These are phyloP conservation scores for Thalassarche chlororhynchos DNA, from an alignment of 2,113 vertebrate species.

Conservation along the genomic window DNA sequence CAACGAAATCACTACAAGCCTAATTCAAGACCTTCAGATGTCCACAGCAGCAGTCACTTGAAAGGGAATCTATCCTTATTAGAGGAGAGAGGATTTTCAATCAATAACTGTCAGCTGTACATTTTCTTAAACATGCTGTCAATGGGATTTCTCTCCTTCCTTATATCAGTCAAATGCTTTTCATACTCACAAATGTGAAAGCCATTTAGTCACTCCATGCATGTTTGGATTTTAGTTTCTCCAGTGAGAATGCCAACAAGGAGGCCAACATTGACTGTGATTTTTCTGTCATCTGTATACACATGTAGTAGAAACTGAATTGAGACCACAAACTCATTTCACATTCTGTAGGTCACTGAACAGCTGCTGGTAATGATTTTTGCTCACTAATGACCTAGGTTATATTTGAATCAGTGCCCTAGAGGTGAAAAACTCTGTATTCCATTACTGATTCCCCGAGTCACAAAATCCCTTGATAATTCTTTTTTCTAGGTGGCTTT, in stretches of 20 bases:
- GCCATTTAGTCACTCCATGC: conserved; percentile 12
- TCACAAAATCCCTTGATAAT: conserved; percentile 37
- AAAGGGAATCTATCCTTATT: conserved; percentile 59
- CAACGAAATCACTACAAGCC: conserved; percentile 9
- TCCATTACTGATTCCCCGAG: conserved; percentile 55
- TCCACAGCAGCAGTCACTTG: conserved; percentile 36
- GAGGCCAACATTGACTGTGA: neutral
- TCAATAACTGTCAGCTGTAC: conserved; percentile 62
- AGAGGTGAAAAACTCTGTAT: conserved; percentile 57
- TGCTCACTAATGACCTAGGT: conserved; percentile 64
- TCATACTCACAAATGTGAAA: conserved; percentile 9
- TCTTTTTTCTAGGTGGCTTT: conserved; percentile 4
- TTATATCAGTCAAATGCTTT: conserved; percentile 7
- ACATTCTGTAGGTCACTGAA: conserved; percentile 57
- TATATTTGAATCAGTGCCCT: conserved; percentile 65
- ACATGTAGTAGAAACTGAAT: neutral
- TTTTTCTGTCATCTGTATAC: conserved; percentile 1
- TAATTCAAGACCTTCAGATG: conserved; percentile 15
- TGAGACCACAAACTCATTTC: conserved; percentile 40
- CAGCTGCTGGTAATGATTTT: conserved; percentile 67
- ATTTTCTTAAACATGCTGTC: conserved; percentile 47
- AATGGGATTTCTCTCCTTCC: conserved; percentile 10
- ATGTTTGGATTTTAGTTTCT: conserved; percentile 17
- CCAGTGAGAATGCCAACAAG: neutral
- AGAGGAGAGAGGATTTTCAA: conserved; percentile 41